phyloP scores from a whole-genome alignment of 2,113 vertebrate species.

The Chascanopsetta lugubris region DNA sequence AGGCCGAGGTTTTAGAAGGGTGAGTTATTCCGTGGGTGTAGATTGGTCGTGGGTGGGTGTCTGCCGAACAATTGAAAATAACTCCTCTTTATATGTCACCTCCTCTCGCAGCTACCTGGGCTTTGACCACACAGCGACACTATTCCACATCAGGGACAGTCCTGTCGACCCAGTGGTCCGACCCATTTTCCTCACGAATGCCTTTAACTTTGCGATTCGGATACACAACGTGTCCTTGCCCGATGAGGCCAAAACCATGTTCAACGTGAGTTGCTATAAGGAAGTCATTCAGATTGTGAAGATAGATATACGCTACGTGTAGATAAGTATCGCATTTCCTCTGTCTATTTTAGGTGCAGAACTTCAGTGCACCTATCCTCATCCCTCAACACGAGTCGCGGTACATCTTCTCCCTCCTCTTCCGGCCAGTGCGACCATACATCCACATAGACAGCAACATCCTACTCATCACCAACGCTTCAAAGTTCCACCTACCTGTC shows the following conservation, averaged over 20 bases:
- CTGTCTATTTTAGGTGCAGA: constrained; percentile 85
- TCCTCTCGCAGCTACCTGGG: constrained; percentile 85
- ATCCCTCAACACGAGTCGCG: constrained; percentile 91
- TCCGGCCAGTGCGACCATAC: constrained; percentile 92
- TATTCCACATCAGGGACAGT: constrained; percentile 96
- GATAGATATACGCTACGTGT: not conserved
- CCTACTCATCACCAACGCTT: constrained; percentile 96
- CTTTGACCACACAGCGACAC: constrained; percentile 94
- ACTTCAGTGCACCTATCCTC: constrained; percentile 92
- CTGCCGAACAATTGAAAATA: not conserved
- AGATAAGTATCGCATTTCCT: not conserved
- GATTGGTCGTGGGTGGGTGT: not conserved
- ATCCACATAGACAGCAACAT: constrained; percentile 96
- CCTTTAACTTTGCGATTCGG: constrained; percentile 90
- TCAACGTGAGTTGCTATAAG: constrained; percentile 81
- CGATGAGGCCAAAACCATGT: constrained; percentile 92
- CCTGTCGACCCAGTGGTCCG: constrained; percentile 92
- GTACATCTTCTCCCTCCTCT: constrained; percentile 94
- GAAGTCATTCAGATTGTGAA: not conserved
- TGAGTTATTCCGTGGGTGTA: constrained; percentile 71
- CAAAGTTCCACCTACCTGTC: constrained; percentile 96
- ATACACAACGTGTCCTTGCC: constrained; percentile 94
- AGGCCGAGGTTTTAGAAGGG: constrained; percentile 98
- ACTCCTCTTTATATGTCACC: not conserved
- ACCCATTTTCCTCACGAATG: constrained; percentile 92